These are phyloP conservation scores for Brachyistius frenatus DNA, from an alignment of 2,113 vertebrate genomes.

Conservation along the genomic window DNA sequence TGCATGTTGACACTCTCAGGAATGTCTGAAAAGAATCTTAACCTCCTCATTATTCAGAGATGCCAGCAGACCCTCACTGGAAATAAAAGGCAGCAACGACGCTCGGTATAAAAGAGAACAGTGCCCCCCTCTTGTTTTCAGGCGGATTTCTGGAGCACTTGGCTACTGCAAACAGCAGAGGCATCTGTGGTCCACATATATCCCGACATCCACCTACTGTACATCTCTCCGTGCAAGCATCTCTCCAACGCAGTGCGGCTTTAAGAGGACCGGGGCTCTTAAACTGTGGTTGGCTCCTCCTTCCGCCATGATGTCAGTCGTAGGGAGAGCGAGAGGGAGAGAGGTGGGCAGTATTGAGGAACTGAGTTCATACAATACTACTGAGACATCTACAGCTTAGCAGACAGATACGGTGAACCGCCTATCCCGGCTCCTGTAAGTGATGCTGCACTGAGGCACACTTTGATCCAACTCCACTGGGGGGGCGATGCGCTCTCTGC, in stretches of 20 bases:
- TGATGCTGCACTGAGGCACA: conserved; percentile 85
- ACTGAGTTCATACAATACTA: conserved; percentile 87
- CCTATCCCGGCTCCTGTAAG: conserved; percentile 83
- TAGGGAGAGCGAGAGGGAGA: conserved; percentile 79
- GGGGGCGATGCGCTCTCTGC: conserved; percentile 75
- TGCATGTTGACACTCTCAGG: conserved; percentile 38
- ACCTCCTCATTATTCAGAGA: conserved; percentile 38
- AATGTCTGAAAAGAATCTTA: conserved; percentile 45
- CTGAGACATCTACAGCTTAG: conserved; percentile 85
- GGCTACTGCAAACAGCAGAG: conserved; percentile 56
- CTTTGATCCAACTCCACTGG: conserved; percentile 82
- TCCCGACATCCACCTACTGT: conserved; percentile 50
- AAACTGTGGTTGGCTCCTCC: conserved; percentile 82
- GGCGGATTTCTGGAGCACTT: conserved; percentile 56
- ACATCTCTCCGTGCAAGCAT: conserved; percentile 58
- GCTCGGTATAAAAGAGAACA: conserved; percentile 81
- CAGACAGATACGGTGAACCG: conserved; percentile 81
- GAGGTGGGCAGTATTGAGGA: conserved; percentile 83
- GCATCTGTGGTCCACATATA: conserved; percentile 50
- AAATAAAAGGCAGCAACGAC: conserved; percentile 43
- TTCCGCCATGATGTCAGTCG: conserved; percentile 81
- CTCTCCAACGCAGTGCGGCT: conserved; percentile 84
- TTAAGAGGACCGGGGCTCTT: conserved; percentile 83
- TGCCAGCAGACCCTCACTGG: conserved; percentile 23
- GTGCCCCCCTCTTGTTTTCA: conserved; percentile 83